Evolutionary conservation across 2,113 vertebrate species (phyloP).

Genomic region (Corydoras sp.): DNA sequence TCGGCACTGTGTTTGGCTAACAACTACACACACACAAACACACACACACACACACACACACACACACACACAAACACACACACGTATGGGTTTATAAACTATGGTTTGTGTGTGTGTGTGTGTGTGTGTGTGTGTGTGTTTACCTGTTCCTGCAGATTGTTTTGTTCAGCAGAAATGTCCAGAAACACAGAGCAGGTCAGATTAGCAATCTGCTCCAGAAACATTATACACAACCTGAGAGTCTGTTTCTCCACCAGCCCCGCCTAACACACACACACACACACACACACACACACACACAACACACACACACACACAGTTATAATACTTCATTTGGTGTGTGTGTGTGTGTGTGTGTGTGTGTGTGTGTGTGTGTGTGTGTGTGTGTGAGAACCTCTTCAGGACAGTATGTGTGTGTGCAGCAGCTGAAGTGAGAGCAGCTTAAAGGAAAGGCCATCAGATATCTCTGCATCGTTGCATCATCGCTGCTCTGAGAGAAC

Average conservation of each 20-base stretch:
- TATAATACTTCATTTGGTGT: background rate
- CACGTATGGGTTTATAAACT: too few relatives aligned
- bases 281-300: conserved; percentile 24
- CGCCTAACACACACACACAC: background rate
- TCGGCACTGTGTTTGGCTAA: conserved; percentile 82
- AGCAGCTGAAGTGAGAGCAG: conserved; percentile 74
- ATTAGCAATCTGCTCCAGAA: conserved; percentile 82
- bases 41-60: conserved; percentile 7
- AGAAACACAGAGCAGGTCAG: conserved; percentile 71
- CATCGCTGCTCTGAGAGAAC: conserved; percentile 73
- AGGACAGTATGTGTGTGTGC: conserved; percentile 77
- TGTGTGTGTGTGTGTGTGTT: background rate
- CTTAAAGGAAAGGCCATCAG: conserved; percentile 76
- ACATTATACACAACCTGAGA: conserved; percentile 73
- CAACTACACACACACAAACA: conserved; percentile 60
- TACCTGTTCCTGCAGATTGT: conserved; percentile 83
- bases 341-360: background rate
- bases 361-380: background rate
- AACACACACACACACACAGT: conserved; percentile 1
- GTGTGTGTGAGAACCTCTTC: conserved; percentile 73
- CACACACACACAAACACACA: conserved; percentile 11
- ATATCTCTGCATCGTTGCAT: conserved; percentile 72
- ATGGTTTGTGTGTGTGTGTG: background rate
- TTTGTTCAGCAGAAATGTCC: conserved; percentile 84
- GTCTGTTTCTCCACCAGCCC: conserved; percentile 72